Evolutionary conservation across 2,797 vertebrate genomes (phyloP), one percentile per base, ranked within the genome.

Genomic region (Brotula barbata): DNA sequence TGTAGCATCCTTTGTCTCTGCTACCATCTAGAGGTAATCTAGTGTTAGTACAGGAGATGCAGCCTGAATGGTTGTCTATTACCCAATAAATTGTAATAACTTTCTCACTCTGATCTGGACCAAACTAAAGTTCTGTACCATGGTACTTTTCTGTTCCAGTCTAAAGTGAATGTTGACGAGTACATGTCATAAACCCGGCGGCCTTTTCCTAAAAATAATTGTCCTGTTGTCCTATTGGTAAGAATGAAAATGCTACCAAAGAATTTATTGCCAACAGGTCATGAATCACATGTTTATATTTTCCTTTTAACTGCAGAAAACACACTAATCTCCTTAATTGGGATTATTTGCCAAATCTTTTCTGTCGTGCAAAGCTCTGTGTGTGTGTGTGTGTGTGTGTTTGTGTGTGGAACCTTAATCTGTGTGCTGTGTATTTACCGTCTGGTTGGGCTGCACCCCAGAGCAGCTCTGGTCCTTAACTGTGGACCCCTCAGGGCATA

Each of bases 401-500:
- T 41, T 28, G 22, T 7, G 6, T 36, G 28, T 22, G 42, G n/a
- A n/a, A n/a, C n/a, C n/a, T n/a, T n/a, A n/a, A n/a, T n/a, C n/a
- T n/a, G n/a, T n/a, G n/a, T n/a, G n/a, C n/a, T 54, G 41, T 44
- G 63, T 41, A 25, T 90, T 48, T 96, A 99, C 97, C 92, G 93
- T 96, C 58, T 97, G 91, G 85, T 89, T 81, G 48, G 92, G 93
- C 64, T 90, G 91, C 68, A 98, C 94, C 22, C 93, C 92, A 25
- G 88, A 86, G 84, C 97, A 99, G 80, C 93, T 94, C 50, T 85
- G 91, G 71, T 80, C 92, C 51, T 88, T 77, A 16, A 80, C 87
- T 46, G 77, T 88, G 78, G 92, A 90, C 52, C 95, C 96, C 23
- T 93, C 86, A n/a, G 97, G 96, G 88, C 97, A 99, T 64, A 96